phyloP scores from a whole-genome alignment of 2,113 vertebrate genomes.

The Spea bombifrons region DNA sequence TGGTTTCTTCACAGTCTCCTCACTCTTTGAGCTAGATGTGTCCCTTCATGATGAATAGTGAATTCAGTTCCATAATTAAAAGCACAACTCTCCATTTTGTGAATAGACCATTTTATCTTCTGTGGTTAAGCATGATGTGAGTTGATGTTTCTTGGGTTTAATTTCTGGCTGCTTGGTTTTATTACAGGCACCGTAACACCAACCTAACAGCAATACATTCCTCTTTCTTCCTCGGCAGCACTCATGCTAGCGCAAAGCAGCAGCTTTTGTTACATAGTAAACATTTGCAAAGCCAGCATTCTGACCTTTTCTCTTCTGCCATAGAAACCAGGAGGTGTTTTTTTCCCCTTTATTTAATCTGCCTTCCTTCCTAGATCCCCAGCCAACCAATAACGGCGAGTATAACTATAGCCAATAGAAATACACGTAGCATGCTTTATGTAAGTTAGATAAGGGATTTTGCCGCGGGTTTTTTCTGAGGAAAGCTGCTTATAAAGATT shows the following conservation, averaged over 20 bases:
- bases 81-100: no score
- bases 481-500: conserved; percentile 34
- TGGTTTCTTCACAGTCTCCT: no score
- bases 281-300: conserved; percentile 22
- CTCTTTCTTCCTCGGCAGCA: conserved; percentile 1
- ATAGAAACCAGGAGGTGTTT: conserved; percentile 37
- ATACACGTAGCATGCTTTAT: not conserved
- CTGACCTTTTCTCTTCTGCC: conserved; percentile 38
- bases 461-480: not conserved
- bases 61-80: no score
- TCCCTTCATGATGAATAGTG: no score
- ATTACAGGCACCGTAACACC: no score
- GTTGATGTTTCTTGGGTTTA: no score
- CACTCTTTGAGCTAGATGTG: no score
- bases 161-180: no score
- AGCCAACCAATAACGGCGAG: conserved; percentile 34
- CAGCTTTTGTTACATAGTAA: not conserved
- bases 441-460: not conserved
- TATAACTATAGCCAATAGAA: conserved; percentile 20
- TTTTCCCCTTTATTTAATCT: not conserved
- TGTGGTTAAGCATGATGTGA: no score
- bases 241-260: conserved; percentile 10
- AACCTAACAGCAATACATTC: not conserved
- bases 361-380: conserved; percentile 16
- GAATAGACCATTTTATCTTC: no score